A percentile compares a stretch with the other conserved stretches of the same genome.
phyloP scores from a whole-genome alignment of 2,797 vertebrate species.

The Cyprinodon diabolis region DNA sequence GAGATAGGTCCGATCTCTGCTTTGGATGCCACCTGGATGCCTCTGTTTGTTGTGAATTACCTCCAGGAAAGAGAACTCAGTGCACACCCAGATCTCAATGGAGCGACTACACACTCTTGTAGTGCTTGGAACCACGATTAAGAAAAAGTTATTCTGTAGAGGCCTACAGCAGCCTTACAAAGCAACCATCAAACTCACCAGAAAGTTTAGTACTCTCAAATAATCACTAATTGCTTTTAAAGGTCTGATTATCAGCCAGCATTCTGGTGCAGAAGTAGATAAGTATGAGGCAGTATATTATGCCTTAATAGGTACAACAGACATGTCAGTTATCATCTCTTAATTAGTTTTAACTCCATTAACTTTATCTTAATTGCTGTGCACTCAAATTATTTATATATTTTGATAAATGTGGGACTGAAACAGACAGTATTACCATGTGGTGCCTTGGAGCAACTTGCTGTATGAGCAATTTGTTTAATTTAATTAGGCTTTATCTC shows the following conservation, averaged over 20 bases:
- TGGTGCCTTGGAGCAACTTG: slow-evolving; percentile 54
- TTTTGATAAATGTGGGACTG: slow-evolving; percentile 58
- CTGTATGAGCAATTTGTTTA: slow-evolving; percentile 50
- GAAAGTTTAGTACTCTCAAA: slow-evolving; percentile 25
- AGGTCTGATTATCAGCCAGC: slow-evolving; percentile 32
- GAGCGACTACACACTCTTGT: too few relatives aligned
- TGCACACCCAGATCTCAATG: too few relatives aligned
- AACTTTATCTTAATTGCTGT: slow-evolving; percentile 81
- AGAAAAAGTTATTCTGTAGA: not conserved
- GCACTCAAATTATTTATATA: slow-evolving; percentile 67
- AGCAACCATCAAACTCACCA: slow-evolving; percentile 25
- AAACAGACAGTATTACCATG: slow-evolving; percentile 34
- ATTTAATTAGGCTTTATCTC: slow-evolving; percentile 68
- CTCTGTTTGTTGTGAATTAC: too few relatives aligned
- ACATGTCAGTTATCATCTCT: slow-evolving; percentile 76
- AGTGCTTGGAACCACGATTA: too few relatives aligned
- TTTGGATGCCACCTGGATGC: too few relatives aligned
- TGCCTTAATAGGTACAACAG: slow-evolving; percentile 63
- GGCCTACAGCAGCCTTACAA: slow-evolving; percentile 15
- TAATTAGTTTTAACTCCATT: slow-evolving; percentile 82
- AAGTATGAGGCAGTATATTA: slow-evolving; percentile 50
- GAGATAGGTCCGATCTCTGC: too few relatives aligned
- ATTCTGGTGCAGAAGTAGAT: slow-evolving; percentile 55
- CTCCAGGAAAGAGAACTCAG: too few relatives aligned
- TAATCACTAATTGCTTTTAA: slow-evolving; percentile 45